These are phyloP conservation scores for Zingel zingel DNA, from an alignment of 2,113 vertebrate species.

Conservation along the genomic window DNA sequence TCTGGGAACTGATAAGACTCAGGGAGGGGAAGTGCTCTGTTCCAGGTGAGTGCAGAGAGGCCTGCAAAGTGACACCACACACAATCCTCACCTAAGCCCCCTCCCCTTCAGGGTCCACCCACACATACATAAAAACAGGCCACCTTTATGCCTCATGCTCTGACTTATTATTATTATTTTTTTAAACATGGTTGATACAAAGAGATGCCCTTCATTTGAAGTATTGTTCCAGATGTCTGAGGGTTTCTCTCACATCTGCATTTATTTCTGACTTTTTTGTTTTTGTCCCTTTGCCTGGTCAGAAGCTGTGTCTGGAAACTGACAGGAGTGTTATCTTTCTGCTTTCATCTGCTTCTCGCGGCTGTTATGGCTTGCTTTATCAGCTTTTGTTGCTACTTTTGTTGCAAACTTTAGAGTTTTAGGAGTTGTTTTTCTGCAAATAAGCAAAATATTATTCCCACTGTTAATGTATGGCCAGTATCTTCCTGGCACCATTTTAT, in stretches of 20 bases:
- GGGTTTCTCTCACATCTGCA: neutral
- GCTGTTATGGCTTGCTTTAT: neutral
- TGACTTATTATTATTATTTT: conserved; percentile 36
- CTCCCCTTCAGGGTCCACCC: conserved; percentile 56
- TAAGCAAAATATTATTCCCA: neutral
- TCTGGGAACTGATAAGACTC: conserved; percentile 86
- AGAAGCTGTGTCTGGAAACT: neutral
- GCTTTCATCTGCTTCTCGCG: neutral
- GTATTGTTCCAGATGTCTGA: neutral
- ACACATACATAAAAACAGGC: conserved; percentile 52
- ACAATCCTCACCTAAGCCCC: conserved; percentile 51
- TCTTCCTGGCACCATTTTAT: neutral
- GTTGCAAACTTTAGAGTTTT: neutral
- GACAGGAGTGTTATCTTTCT: neutral
- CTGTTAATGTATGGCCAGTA: too few relatives aligned
- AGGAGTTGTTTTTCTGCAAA: neutral
- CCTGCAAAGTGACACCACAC: conserved; percentile 81
- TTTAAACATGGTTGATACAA: neutral
- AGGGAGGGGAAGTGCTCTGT: conserved; percentile 86
- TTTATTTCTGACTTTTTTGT: neutral
- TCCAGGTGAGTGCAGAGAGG: conserved; percentile 87
- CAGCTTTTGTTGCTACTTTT: neutral
- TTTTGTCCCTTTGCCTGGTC: neutral
- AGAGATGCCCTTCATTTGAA: neutral
- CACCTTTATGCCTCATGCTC: conserved; percentile 48